Evolutionary conservation across 2,797 vertebrate species (phyloP), one percentile per base, ranked within the genome.

Genomic region (Molossus alvarezi): DNA sequence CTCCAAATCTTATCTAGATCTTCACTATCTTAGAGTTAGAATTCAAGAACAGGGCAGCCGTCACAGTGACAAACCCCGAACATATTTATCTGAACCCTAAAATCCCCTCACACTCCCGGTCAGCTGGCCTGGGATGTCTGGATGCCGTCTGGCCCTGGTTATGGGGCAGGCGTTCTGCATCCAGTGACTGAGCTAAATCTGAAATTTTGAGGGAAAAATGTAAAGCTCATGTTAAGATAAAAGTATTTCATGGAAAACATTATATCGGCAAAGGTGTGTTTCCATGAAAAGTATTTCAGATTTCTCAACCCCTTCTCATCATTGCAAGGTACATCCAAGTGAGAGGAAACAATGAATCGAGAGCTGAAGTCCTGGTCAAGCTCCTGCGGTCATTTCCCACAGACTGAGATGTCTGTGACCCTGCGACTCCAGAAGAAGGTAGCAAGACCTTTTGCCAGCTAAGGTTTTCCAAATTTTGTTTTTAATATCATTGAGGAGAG

Each of bases 201-300:
- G 11, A 17, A 41, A 37, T 80, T 89, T n/a, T 33, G 11, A 57
- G 29, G 76, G 55, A 86, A 81, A 37, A 7, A 33, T 14, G 48
- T 53, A 89, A 51, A 77, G 21, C 21, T 84, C 73, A 64, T 11
- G 18, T 17, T 62, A 67, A 85, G 55, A 93, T 51, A 76, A 82
- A 94, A 84, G 29, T n/a, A 48, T 84, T 93, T 96, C 37, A 85
- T 60, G 25, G 48, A 80, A 79, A 80, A 7, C 29, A 81, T 21
- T 48, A 48, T 45, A 33, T 1, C n/a, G 71, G 21, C 20, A 88
- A 91, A 96, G 37, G 8, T 57, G n/a, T 25, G 15, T 48, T 82
- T 83, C 29, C 23, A 5, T 12, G 6, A 65, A 81, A 82, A 37
- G 23, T 55, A 83, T 12, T 89, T 80, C 73, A 14, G 6, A 73